Percentiles rank a stretch among this genome's conserved stretches.
phyloP scores from a whole-genome alignment of 2,797 vertebrate genomes.

The Silurus lanzhouensis region DNA sequence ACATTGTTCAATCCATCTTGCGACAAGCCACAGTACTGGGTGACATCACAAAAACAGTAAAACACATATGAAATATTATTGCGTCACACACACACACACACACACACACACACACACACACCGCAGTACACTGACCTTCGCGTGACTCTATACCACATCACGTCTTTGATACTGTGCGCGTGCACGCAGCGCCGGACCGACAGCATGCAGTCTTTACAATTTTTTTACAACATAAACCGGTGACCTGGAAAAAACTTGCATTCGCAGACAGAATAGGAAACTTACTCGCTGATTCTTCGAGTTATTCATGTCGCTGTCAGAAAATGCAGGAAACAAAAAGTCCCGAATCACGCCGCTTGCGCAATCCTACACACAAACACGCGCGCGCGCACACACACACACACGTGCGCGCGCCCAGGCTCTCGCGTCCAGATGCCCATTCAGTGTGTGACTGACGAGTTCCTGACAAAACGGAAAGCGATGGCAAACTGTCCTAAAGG shows the following conservation, averaged over 20 bases:
- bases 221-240: background rate
- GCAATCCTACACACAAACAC: constrained; percentile 55
- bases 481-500: too few species aligned
- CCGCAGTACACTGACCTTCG: background rate
- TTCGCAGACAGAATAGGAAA: background rate
- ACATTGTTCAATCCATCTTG: constrained; percentile 1
- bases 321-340: constrained; percentile 51
- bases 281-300: constrained; percentile 73
- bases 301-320: constrained; percentile 69
- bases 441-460: background rate
- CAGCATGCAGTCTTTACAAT: background rate
- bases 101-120: too few species aligned
- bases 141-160: background rate
- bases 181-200: background rate
- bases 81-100: too few species aligned
- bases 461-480: background rate
- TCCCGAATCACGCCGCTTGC: constrained; percentile 66
- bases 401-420: constrained; percentile 41
- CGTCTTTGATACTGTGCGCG: background rate
- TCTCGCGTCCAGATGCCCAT: constrained; percentile 55
- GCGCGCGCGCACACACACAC: constrained; percentile 36
- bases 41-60: background rate
- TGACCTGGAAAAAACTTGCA: background rate
- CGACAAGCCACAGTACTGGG: background rate
- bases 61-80: background rate